Evolutionary conservation across 2,888 invertebrate genomes (phyloP).

Genomic region (Nemotelus pantherinus): DNA sequence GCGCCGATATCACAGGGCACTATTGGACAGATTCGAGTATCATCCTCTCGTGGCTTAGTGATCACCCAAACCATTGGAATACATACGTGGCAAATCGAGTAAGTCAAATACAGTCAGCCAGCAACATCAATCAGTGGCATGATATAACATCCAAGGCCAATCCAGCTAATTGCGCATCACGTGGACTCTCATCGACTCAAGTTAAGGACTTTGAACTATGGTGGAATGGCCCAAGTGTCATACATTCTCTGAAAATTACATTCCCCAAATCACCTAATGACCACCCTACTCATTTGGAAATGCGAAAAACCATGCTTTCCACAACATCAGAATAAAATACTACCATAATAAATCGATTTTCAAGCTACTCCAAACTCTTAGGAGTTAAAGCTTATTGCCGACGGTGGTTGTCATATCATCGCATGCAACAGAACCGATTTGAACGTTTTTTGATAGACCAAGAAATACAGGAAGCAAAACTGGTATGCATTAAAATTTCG

Average conservation of each 20-base stretch:
- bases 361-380: background rate
- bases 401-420: background rate
- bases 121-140: background rate
- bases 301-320: background rate
- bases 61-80: background rate
- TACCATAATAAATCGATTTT: background rate
- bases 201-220: background rate
- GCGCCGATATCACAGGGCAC: too few relatives aligned
- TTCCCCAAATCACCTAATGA: background rate
- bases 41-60: background rate
- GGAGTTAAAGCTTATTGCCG: background rate
- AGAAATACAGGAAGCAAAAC: background rate
- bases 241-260: background rate
- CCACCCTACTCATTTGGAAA: background rate
- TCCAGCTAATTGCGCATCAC: conserved; percentile 24
- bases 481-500: background rate
- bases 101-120: background rate
- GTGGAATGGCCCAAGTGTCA: conserved; percentile 10
- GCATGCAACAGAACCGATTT: background rate
- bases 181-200: background rate
- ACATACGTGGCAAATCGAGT: conserved; percentile 1
- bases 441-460: background rate
- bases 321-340: background rate
- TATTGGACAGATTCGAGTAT: background rate
- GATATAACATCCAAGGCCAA: background rate